Conservation (phyloP, 2,888 invertebrate species). For the Dryobotodes eremita region DNA sequence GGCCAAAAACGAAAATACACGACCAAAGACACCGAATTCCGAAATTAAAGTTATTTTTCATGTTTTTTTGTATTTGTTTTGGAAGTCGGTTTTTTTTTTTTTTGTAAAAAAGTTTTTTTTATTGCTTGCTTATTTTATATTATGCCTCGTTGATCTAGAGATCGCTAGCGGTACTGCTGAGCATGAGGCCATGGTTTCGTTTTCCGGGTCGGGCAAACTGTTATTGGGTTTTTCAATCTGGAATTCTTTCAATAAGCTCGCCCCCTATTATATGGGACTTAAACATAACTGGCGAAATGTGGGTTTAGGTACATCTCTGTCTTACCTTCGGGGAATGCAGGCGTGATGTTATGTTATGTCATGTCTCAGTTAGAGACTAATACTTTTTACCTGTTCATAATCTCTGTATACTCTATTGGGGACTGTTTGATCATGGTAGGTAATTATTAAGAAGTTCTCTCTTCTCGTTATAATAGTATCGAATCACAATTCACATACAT, state of each 20-base stretch:
- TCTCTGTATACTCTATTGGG: not conserved
- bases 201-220: not conserved
- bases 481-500: not conserved
- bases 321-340: not conserved
- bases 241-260: not conserved
- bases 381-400: not conserved
- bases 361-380: not conserved
- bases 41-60: no score
- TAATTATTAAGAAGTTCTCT: not conserved
- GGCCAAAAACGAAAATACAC: no score
- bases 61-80: no score
- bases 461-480: not conserved
- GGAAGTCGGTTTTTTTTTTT: no score
- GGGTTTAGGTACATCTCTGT: not conserved
- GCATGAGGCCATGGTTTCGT: not conserved
- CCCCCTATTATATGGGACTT: not conserved
- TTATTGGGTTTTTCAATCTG: not conserved
- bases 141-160: no score
- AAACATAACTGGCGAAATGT: not conserved
- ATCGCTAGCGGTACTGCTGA: not conserved
- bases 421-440: not conserved
- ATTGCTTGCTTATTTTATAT: not conserved
- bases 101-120: no score
- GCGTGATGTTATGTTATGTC: not conserved
- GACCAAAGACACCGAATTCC: no score